Evolutionary conservation across 1,140 invertebrate species (phyloP), one percentile per base, ranked within the genome.

Genomic region (Varroa destructor): DNA sequence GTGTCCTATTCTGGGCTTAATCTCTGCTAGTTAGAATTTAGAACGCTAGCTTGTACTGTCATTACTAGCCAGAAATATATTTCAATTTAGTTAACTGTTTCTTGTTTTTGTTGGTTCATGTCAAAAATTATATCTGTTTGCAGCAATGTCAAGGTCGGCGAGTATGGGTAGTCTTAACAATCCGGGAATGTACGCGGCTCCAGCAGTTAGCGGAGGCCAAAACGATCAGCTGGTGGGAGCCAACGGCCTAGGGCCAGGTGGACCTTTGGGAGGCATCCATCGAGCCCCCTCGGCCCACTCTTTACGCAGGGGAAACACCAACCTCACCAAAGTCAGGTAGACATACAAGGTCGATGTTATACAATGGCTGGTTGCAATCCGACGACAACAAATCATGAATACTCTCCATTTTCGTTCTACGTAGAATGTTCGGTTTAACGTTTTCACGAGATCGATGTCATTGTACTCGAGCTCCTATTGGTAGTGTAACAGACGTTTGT

Each of bases 311-410:
- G 61, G 61, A 43, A 67, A 67, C 8, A 67, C 61, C 1, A 67
- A 67, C 61, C 61, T 67, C 61, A 67, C 61, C 61, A 67, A 67
- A 67, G 61, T 67, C 61, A 67, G 61, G 61, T 67, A 37, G 14
- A 40, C 25, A 25, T 25, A 25, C 25, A 25, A 25, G 25, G 25
- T 25, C 25, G 25, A 25, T 25, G 25, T 25, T 25, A 25, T 25
- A 25, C 25, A 25, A 25, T 25, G 25, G 25, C 25, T 25, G 25
- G 25, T 25, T 25, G 25, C 25, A 25, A 25, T 25, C 25, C 25
- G 25, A 25, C 25, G 25, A 25, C 25, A 25, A 25, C 25, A 25
- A 25, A 25, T 25, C 25, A 25, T 25, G 25, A 25, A 25, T 25
- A 25, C 25, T 25, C 0, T 25, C 25, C 25, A 25, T 25, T 25